Evolutionary conservation across 2,113 vertebrate genomes (phyloP).

Genomic region (Scopus umbretta): DNA sequence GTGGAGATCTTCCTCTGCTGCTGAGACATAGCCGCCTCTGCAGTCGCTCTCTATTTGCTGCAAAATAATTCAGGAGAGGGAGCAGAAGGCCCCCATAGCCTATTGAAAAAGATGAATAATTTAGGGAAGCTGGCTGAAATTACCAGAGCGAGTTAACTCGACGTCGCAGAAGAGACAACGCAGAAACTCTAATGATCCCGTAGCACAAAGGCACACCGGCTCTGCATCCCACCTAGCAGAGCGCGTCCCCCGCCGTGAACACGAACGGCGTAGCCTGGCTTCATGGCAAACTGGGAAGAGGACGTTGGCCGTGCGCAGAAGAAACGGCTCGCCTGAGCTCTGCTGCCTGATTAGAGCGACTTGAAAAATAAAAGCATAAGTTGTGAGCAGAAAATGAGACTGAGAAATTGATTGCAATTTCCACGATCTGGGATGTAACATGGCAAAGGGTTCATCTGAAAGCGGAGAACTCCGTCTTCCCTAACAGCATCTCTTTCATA

Average conservation of each 20-base stretch:
- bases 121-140: background rate
- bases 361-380: background rate
- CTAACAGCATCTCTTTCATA: background rate
- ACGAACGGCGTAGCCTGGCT: accelerated
- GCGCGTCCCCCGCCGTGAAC: background rate
- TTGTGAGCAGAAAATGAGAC: background rate
- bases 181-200: accelerated
- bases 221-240: background rate
- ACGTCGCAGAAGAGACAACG: background rate
- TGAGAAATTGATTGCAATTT: conserved; percentile 2
- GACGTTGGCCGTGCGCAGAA: accelerated
- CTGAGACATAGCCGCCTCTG: accelerated
- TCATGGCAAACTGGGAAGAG: background rate
- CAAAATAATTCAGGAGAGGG: background rate
- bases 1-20: background rate
- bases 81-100: background rate
- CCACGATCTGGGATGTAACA: background rate
- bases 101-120: background rate
- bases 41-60: background rate
- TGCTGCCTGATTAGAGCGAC: background rate
- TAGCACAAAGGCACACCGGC: accelerated
- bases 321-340: background rate
- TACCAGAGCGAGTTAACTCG: background rate
- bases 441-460: background rate
- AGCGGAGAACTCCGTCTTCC: background rate